Conservation (phyloP, 2,113 vertebrate genomes). For the Epinephelus moara region DNA sequence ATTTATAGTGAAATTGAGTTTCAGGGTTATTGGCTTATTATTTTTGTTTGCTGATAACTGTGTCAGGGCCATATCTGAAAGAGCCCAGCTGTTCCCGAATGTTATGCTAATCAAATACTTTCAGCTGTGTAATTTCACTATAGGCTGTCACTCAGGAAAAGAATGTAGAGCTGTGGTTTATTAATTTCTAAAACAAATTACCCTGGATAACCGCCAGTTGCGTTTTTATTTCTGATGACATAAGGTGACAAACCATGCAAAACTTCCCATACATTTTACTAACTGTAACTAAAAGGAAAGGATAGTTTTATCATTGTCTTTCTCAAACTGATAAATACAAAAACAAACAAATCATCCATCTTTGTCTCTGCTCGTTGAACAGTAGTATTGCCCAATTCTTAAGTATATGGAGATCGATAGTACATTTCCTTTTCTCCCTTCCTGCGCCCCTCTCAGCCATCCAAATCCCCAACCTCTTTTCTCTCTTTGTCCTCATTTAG, state of each 20-base stretch:
- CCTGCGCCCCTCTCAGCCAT: neutral
- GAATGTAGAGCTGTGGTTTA: constrained; percentile 18
- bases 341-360: constrained; percentile 37
- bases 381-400: constrained; percentile 7
- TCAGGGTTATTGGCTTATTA: constrained; percentile 43
- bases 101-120: constrained; percentile 47
- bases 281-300: constrained; percentile 6
- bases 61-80: constrained; percentile 52
- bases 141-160: constrained; percentile 23
- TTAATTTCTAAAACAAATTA: constrained; percentile 39
- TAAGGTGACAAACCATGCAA: constrained; percentile 30
- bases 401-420: neutral
- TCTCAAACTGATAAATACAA: constrained; percentile 22
- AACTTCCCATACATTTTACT: constrained; percentile 20
- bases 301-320: constrained; percentile 26
- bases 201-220: constrained; percentile 1
- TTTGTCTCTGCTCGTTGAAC: constrained; percentile 25
- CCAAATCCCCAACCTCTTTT: constrained; percentile 42
- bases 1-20: constrained; percentile 42
- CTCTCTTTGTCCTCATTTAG: constrained; percentile 79
- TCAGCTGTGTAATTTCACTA: constrained; percentile 36
- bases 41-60: constrained; percentile 37
- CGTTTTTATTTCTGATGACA: constrained; percentile 21
- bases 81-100: constrained; percentile 45
- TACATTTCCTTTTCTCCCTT: neutral